Percentiles rank a stretch among this genome's conserved stretches.
These are phyloP conservation scores for Diaperis boleti DNA, from an alignment of 2,888 invertebrate species.

Conservation along the genomic window DNA sequence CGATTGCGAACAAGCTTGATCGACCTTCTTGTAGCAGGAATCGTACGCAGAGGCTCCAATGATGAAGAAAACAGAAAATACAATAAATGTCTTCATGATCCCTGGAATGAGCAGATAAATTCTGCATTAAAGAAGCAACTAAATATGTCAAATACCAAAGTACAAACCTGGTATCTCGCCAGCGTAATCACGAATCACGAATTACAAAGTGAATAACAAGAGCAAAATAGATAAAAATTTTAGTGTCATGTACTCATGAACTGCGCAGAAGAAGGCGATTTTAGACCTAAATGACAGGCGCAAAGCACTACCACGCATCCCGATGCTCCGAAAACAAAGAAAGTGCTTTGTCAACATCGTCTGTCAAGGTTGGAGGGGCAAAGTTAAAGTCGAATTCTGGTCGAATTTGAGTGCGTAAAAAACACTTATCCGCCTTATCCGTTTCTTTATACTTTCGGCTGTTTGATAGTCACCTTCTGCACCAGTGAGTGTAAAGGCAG, in stretches of 20 bases:
- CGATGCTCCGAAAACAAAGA: conserved; percentile 48
- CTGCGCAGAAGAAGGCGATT: conserved; percentile 35
- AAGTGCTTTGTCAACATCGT: conserved; percentile 49
- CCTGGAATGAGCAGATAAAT: conserved; percentile 56
- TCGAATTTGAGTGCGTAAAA: conserved; percentile 55
- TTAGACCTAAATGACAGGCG: conserved; percentile 45
- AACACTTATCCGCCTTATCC: conserved; percentile 32
- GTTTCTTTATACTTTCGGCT: conserved; percentile 43
- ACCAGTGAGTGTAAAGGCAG: conserved; percentile 94
- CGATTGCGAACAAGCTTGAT: conserved; percentile 69
- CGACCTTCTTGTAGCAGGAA: conserved; percentile 72
- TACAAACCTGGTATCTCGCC: conserved; percentile 66
- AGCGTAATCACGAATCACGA: conserved; percentile 65
- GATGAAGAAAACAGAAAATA: conserved; percentile 66
- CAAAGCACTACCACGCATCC: conserved; percentile 40
- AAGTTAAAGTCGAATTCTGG: conserved; percentile 35
- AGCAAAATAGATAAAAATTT: too few relatives aligned
- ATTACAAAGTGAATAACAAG: neutral
- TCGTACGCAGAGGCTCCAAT: conserved; percentile 64
- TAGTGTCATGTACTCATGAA: conserved; percentile 19
- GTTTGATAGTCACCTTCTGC: conserved; percentile 80
- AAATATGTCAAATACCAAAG: conserved; percentile 12
- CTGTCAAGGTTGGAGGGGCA: conserved; percentile 40
- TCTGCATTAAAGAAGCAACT: conserved; percentile 38
- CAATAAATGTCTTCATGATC: conserved; percentile 73